A percentile compares a stretch with the other conserved stretches of the same genome.
Conservation (phyloP, 2,113 vertebrate genomes). For the Callipepla californica region DNA sequence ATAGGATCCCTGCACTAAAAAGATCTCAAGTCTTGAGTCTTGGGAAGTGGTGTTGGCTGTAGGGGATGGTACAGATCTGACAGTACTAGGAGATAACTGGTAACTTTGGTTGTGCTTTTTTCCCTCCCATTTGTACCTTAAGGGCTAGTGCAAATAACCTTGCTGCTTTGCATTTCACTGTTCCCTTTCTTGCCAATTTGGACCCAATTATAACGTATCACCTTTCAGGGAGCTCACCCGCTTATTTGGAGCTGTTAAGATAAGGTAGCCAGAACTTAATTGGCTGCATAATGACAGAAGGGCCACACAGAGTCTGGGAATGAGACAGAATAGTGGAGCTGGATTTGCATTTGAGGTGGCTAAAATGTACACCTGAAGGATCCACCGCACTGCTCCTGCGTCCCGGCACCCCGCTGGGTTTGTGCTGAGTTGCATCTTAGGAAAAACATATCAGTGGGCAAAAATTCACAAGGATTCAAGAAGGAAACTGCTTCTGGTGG, state of each 20-base stretch:
- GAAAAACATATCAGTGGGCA: not conserved
- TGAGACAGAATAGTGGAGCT: not conserved
- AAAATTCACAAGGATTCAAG: not conserved
- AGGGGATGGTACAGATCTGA: too few relatives aligned
- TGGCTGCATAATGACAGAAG: constrained; percentile 32
- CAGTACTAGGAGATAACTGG: not conserved
- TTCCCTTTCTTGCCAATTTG: constrained; percentile 12
- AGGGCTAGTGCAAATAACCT: constrained; percentile 2
- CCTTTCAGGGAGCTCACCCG: constrained; percentile 22
- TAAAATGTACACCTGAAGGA: not conserved
- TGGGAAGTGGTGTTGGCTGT: not conserved
- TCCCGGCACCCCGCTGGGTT: not conserved
- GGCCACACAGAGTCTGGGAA: not conserved
- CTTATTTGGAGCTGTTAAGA: constrained; percentile 57
- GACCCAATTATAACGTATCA: constrained; percentile 51
- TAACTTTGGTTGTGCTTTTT: not conserved
- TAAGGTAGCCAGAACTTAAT: constrained; percentile 59
- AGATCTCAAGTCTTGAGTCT: not conserved
- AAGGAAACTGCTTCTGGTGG: not conserved
- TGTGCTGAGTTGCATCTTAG: not conserved
- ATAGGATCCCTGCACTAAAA: not conserved
- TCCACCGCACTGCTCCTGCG: not conserved
- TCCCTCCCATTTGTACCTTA: not conserved
- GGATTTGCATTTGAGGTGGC: not conserved
- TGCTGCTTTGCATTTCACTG: not conserved